These are phyloP conservation scores for Xerus inauris DNA, from an alignment of 2,113 vertebrate genomes.

Conservation along the genomic window DNA sequence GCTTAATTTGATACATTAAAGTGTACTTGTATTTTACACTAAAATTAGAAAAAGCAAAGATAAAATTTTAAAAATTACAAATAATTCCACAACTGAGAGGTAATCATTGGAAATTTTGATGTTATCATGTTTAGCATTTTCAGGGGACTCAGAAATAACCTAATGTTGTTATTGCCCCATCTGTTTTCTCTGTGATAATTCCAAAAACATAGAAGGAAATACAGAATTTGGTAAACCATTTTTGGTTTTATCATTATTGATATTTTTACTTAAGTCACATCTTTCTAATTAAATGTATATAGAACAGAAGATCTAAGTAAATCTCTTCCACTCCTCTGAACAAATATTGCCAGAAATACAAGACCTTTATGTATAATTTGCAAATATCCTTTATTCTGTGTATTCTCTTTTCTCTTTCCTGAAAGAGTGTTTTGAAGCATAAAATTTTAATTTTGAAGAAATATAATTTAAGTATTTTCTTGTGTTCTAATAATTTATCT, in stretches of 20 bases:
- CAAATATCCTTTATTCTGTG: neutral
- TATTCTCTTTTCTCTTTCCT: neutral
- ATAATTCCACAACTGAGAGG: neutral
- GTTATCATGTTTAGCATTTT: neutral
- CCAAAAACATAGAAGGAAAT: neutral
- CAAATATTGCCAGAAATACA: neutral
- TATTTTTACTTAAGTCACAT: neutral
- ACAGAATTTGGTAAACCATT: neutral
- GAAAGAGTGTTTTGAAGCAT: neutral
- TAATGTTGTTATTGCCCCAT: neutral
- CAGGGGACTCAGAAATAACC: neutral
- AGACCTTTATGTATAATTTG: neutral
- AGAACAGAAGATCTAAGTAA: neutral
- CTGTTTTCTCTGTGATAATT: neutral
- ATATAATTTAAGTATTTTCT: neutral
- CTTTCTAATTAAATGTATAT: neutral
- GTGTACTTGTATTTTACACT: neutral
- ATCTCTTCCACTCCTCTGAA: neutral
- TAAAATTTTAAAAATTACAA: neutral
- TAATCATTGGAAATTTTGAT: neutral
- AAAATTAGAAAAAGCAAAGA: neutral
- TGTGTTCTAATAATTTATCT: neutral
- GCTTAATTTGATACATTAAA: neutral
- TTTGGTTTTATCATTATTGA: neutral
- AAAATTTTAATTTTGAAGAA: neutral